These are phyloP conservation scores for Microdon myrmicae DNA, from an alignment of 2,888 invertebrate genomes.

Conservation along the genomic window DNA sequence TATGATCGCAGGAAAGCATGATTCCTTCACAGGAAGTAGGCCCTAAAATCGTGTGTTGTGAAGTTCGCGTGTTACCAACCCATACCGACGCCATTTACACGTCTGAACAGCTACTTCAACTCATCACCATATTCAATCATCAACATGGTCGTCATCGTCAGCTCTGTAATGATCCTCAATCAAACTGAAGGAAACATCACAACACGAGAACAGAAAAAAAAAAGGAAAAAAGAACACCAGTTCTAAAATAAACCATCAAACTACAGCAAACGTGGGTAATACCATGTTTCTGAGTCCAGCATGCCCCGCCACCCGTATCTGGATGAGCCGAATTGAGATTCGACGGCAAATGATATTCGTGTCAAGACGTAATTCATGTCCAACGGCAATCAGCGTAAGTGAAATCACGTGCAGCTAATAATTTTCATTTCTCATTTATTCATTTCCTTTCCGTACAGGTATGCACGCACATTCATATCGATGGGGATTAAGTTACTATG, in stretches of 20 bases:
- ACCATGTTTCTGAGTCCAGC: too few species aligned
- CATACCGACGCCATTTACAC: constrained; percentile 5
- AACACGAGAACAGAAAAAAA: neutral
- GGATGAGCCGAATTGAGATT: neutral
- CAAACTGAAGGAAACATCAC: constrained; percentile 3
- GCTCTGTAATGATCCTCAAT: too few species aligned
- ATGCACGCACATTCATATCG: neutral
- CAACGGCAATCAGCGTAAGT: constrained; percentile 14
- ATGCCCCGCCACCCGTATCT: neutral
- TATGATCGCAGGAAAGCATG: neutral
- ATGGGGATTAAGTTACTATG: constrained; percentile 6
- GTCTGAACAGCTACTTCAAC: constrained; percentile 14
- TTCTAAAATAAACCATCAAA: too few species aligned
- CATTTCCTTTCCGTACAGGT: neutral
- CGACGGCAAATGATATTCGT: constrained; percentile 28
- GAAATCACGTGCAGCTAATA: constrained; percentile 34
- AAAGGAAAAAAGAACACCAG: neutral
- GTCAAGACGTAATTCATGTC: constrained; percentile 32
- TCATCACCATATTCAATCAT: constrained; percentile 14
- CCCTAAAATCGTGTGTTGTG: too few species aligned
- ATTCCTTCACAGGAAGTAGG: constrained; percentile 2
- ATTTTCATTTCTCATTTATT: constrained; percentile 2
- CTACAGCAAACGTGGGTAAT: too few species aligned
- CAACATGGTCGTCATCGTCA: too few species aligned
- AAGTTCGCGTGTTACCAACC: constrained; percentile 9